These are phyloP conservation scores for Flexamia atlantica DNA, from an alignment of 2,888 invertebrate genomes.

Conservation along the genomic window DNA sequence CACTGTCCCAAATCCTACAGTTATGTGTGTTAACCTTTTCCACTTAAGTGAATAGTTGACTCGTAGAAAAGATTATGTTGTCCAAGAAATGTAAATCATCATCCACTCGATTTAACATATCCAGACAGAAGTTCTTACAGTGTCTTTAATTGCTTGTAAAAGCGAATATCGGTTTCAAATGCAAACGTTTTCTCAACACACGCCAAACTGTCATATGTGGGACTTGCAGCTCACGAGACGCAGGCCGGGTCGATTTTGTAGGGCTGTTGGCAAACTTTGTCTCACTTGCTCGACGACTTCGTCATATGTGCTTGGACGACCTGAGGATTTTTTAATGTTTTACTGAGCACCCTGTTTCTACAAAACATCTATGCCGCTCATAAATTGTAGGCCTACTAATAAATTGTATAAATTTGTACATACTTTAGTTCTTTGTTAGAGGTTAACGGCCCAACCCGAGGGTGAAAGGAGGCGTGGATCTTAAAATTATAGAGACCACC, in stretches of 20 bases:
- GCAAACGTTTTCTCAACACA: constrained; percentile 56
- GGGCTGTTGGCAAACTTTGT: constrained; percentile 57
- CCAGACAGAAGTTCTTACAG: constrained; percentile 45
- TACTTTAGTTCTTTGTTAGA: too few relatives aligned
- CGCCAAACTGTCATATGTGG: constrained; percentile 48
- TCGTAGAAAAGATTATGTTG: constrained; percentile 41
- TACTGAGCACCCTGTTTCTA: constrained; percentile 55
- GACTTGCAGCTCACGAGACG: constrained; percentile 53
- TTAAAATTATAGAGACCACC: too few relatives aligned
- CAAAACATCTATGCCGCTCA: constrained; percentile 56
- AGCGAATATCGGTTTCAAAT: constrained; percentile 27
- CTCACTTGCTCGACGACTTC: constrained; percentile 59
- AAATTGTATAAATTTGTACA: too few relatives aligned
- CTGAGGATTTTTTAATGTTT: constrained; percentile 41
- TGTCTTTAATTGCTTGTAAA: constrained; percentile 49
- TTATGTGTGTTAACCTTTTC: constrained; percentile 56
- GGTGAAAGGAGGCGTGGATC: too few relatives aligned
- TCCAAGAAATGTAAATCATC: constrained; percentile 35
- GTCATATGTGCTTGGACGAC: constrained; percentile 50
- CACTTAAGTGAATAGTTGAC: constrained; percentile 53
- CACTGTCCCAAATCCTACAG: constrained; percentile 56
- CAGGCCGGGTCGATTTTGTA: constrained; percentile 56
- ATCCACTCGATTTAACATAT: constrained; percentile 43
- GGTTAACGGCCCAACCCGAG: too few relatives aligned
- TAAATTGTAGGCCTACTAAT: constrained; percentile 59